Conservation (phyloP, 1,140 invertebrate species). For the Archivesica marissinica region DNA sequence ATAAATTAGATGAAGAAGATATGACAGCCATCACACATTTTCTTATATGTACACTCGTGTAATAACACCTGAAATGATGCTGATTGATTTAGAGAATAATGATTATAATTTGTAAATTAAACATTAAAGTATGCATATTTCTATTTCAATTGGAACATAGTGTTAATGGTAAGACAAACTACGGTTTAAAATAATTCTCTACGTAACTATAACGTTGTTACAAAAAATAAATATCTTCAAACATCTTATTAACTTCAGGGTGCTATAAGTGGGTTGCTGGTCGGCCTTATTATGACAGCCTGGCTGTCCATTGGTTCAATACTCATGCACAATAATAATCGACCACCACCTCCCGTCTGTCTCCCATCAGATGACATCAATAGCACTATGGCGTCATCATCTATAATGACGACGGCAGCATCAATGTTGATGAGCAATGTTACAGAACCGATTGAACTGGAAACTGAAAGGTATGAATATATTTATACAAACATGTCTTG, state of each 20-base stretch:
- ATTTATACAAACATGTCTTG: background rate
- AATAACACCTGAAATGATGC: too few species aligned
- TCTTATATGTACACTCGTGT: too few species aligned
- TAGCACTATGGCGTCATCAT: constrained; percentile 30
- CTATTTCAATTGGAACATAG: too few species aligned
- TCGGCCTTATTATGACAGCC: constrained; percentile 88
- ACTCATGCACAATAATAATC: constrained; percentile 45
- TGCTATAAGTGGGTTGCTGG: constrained; percentile 89
- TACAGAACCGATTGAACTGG: background rate
- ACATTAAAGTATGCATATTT: too few species aligned
- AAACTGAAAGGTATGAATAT: background rate
- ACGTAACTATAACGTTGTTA: background rate
- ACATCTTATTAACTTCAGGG: constrained; percentile 86
- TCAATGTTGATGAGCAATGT: background rate
- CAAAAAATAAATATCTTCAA: too few species aligned
- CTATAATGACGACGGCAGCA: constrained; percentile 1
- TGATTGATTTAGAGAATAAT: too few species aligned
- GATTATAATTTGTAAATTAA: too few species aligned
- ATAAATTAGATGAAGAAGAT: too few species aligned
- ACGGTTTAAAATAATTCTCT: background rate
- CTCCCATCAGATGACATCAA: constrained; percentile 5
- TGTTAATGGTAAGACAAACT: background rate
- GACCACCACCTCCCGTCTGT: constrained; percentile 40
- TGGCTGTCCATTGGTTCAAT: constrained; percentile 93
- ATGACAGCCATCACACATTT: too few species aligned